These are phyloP conservation scores for Cepaea nemoralis DNA, from an alignment of 1,140 invertebrate species.

Conservation along the genomic window DNA sequence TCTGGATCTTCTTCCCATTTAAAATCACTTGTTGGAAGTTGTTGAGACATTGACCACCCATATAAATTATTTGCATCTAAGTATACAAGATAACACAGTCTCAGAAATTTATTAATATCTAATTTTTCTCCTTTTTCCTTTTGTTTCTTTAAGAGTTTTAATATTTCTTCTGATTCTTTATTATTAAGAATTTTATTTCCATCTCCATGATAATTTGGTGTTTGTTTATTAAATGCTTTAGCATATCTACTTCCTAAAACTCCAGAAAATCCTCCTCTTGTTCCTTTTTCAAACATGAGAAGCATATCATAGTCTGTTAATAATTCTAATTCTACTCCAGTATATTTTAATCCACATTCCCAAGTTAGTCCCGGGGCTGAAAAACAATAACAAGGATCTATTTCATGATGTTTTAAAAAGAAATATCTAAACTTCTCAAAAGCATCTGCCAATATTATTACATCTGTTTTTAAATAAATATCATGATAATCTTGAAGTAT, in stretches of 20 bases:
- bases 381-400: constrained; percentile 59
- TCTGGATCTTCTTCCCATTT: constrained; percentile 43
- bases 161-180: neutral
- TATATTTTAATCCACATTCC: constrained; percentile 56
- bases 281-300: constrained; percentile 28
- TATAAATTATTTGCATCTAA: constrained; percentile 59
- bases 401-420: constrained; percentile 46
- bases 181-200: constrained; percentile 13
- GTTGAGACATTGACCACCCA: constrained; percentile 48
- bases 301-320: constrained; percentile 39
- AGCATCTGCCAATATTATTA: constrained; percentile 61
- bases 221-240: constrained; percentile 34
- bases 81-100: constrained; percentile 17
- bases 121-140: too few species aligned
- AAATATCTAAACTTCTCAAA: constrained; percentile 71
- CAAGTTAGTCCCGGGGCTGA: constrained; percentile 54
- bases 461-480: constrained; percentile 36
- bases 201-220: constrained; percentile 1
- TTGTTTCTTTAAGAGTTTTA: neutral
- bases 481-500: constrained; percentile 6
- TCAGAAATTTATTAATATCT: constrained; percentile 5
- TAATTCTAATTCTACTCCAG: constrained; percentile 51
- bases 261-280: constrained; percentile 40
- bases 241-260: constrained; percentile 42
- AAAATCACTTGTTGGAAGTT: too few species aligned